Evolutionary conservation across 2,888 invertebrate species (phyloP), one percentile per base, ranked within the genome.

Genomic region (Bruchidius siliquastri): DNA sequence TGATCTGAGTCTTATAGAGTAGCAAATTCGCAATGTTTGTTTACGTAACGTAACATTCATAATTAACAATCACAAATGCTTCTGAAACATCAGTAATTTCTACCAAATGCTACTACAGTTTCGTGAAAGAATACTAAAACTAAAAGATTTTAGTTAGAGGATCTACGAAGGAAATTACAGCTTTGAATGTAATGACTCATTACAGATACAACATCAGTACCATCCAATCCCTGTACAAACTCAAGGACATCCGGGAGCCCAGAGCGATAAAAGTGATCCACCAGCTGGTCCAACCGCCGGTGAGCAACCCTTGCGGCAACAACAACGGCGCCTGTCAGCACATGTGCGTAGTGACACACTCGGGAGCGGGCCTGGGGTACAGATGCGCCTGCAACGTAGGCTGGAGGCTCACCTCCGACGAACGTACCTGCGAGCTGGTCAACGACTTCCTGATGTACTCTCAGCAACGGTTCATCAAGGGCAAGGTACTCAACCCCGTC

Each of bases 381-480:
- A 90, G 96, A 6, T 98, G 98, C 87, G 95, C 96, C 69, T 98
- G 98, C 85, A 92, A 94, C 78, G 94, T 96, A 49, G 98, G 98
- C 8, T 97, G 92, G 87, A 89, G 92, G 78, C 86, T 98, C 30
- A 90, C 91, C 49, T 86, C 88, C 0, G 94, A 97, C 83, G 88
- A 94, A 73, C 90, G 92, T 76, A 94, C 93, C 82, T 98, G 97
- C 84, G 92, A 92, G 82, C 85, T 92, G 72, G 94, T 97, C 0
- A 90, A 91, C 22, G 96, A 97, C 82, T 98, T 98, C 85, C 90
- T 98, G 0, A 94, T 98, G 92, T 98, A 97, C 84, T 97, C 97
- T 0, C 97, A 97, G 83, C 97, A 97, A 85, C 77, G 83, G 68
- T 97, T 97, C 83, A 97, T 99, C 79, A 96, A 98, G 84, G 98